Conservation (phyloP, 1,140 invertebrate genomes). For the Aporrectodea caliginosa region DNA sequence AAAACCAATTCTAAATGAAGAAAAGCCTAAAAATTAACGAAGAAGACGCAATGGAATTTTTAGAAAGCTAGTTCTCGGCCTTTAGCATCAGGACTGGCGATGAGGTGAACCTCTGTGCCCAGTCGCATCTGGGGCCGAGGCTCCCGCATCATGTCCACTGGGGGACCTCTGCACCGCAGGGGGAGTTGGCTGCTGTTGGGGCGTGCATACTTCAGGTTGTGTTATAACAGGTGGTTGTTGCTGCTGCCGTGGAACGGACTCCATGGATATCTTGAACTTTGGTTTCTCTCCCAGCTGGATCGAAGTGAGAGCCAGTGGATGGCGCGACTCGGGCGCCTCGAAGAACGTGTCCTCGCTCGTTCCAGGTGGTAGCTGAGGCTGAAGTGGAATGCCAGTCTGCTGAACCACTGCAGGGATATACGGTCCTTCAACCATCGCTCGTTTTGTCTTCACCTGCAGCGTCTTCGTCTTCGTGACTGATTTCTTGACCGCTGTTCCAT, state of each 20-base stretch:
- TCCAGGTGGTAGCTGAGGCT: neutral
- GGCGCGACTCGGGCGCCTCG: neutral
- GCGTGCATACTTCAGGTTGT: neutral
- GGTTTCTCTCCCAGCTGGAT: neutral
- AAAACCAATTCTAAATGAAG: too few species aligned
- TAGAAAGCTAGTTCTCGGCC: too few species aligned
- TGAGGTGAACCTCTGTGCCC: too few species aligned
- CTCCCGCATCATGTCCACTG: too few species aligned
- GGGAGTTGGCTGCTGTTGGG: too few species aligned
- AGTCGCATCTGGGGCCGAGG: too few species aligned
- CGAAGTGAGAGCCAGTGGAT: neutral
- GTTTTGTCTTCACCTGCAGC: neutral
- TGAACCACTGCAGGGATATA: neutral
- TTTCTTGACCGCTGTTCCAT: slow-evolving; percentile 39
- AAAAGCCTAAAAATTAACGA: too few species aligned
- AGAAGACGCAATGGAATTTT: too few species aligned
- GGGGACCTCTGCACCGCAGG: too few species aligned
- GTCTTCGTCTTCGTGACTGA: slow-evolving; percentile 26
- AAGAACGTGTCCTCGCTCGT: neutral
- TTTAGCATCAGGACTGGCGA: too few species aligned
- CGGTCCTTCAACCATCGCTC: neutral
- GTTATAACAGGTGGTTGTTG: neutral
- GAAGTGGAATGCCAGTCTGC: neutral
- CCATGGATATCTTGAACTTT: slow-evolving; percentile 18
- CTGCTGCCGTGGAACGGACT: neutral